A percentile compares a stretch with the other conserved stretches of the same genome.
Conservation (phyloP, 1,140 invertebrate genomes). For the Zaprionus taronus region DNA sequence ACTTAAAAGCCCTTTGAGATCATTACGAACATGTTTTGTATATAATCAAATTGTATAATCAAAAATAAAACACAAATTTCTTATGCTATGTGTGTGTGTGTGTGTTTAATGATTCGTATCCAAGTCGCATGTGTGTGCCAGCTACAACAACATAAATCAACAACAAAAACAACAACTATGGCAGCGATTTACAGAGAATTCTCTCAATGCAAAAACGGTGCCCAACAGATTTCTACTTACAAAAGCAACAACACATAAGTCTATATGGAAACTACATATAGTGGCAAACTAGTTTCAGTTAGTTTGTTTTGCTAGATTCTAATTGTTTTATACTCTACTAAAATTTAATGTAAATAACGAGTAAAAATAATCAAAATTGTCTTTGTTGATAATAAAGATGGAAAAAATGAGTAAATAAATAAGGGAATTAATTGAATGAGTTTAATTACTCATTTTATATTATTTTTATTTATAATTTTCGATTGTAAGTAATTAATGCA, state of each 20-base stretch:
- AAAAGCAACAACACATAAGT: neutral
- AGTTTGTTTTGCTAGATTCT: slow-evolving; percentile 34
- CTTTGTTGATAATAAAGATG: neutral
- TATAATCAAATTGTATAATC: slow-evolving; percentile 14
- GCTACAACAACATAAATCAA: slow-evolving; percentile 18
- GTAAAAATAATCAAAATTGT: neutral
- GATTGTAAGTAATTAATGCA: too few species aligned
- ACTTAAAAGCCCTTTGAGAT: neutral
- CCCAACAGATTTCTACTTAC: slow-evolving; percentile 17
- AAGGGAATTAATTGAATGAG: too few species aligned
- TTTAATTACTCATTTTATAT: too few species aligned
- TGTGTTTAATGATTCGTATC: slow-evolving; percentile 44
- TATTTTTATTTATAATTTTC: too few species aligned
- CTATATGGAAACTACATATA: slow-evolving; percentile 12
- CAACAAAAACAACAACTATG: slow-evolving; percentile 20
- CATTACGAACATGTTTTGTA: slow-evolving; percentile 19
- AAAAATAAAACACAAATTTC: slow-evolving; percentile 21
- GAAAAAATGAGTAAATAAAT: neutral
- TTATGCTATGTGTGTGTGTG: neutral
- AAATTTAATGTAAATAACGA: neutral
- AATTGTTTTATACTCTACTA: slow-evolving; percentile 24
- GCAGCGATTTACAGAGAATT: slow-evolving; percentile 49
- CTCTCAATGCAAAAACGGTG: slow-evolving; percentile 56
- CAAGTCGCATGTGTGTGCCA: slow-evolving; percentile 32
- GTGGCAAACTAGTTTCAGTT: slow-evolving; percentile 57